Conservation (phyloP, 1,140 invertebrate genomes). For the Eupeodes corollae region DNA sequence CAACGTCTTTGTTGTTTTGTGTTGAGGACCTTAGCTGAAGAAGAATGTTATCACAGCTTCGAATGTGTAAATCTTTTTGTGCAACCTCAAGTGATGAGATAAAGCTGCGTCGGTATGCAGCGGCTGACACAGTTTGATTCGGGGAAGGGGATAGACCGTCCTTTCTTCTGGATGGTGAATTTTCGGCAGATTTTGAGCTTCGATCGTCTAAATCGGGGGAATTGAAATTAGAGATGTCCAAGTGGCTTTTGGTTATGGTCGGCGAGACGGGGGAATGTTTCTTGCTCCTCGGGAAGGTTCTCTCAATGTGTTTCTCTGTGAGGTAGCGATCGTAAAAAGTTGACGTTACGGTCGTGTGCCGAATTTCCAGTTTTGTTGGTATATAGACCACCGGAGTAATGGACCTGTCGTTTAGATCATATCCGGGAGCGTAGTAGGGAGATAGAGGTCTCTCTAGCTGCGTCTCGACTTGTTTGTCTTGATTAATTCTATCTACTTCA, state of each 20-base stretch:
- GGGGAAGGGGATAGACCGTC: not conserved
- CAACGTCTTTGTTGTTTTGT: not conserved
- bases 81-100: conserved; percentile 11
- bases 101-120: conserved; percentile 14
- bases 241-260: conserved; percentile 24
- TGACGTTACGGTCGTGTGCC: conserved; percentile 35
- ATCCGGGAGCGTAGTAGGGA: conserved; percentile 5
- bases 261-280: conserved; percentile 28
- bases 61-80: conserved; percentile 14
- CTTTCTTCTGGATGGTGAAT: not conserved
- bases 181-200: conserved; percentile 5
- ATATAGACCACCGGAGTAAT: conserved; percentile 20
- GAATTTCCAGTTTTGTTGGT: conserved; percentile 31
- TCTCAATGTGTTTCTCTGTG: conserved; percentile 31
- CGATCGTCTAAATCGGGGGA: not conserved
- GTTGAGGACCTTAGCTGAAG: conserved; percentile 7
- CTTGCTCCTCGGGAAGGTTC: conserved; percentile 19
- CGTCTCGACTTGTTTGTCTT: conserved; percentile 24
- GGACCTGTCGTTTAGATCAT: conserved; percentile 6
- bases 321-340: conserved; percentile 36
- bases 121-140: not conserved
- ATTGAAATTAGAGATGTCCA: conserved; percentile 11
- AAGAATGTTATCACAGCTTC: conserved; percentile 12
- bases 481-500: conserved; percentile 35
- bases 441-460: conserved; percentile 24